Base-by-base conservation (phyloP, 2,888 invertebrate genomes). In the Parnassius mnemosyne region DNA sequence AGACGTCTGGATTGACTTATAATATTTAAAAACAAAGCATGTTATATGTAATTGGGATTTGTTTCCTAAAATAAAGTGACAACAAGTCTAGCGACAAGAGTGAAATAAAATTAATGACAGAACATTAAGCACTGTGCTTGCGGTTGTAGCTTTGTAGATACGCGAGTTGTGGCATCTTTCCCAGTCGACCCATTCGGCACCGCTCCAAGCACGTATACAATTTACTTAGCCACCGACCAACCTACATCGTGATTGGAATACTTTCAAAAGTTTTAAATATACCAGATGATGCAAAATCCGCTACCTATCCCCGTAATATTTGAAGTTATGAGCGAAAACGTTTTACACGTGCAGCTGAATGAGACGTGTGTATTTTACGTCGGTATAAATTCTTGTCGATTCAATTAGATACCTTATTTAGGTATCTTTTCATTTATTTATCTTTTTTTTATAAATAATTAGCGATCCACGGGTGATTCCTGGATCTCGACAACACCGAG, bases 131-230 rank as follows among this genome's bases (percentile, higher is more conserved):
- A 56, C 20, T 13, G 55, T 52, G 52, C 52, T 53, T 64, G 60
- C 58, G 64, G 58, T 51, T 56, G 65, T 52, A 62, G 56, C 61
- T 61, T 51, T 56, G 65, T 55, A 60, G 56, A 63, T 61, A 64
- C 54, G 42, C 46, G 71, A 69, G 71, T 69, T 67, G 73, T 72
- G 72, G 76, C 72, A 74, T 77, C 78, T 76, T 77, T 77, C 77
- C 77, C 77, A 75, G 79, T 73, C 78, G 85, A 78, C 81, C 84
- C 77, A 85, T 85, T 89, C 85, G 89, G 90, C 89, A 82, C 67
- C 66, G 83, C 74, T 86, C 89, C 89, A 89, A 84, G 81, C 89
- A 88, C 87, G 89, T 89, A 83, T 84, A 85, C 85, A 87, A 89
- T 89, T 89, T 88, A 89, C 87, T 89, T 87, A 89, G 83, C 79